Percentiles rank a stretch among this genome's conserved stretches.
phyloP scores from a whole-genome alignment of 2,113 vertebrate species.

The Canis aureus region DNA sequence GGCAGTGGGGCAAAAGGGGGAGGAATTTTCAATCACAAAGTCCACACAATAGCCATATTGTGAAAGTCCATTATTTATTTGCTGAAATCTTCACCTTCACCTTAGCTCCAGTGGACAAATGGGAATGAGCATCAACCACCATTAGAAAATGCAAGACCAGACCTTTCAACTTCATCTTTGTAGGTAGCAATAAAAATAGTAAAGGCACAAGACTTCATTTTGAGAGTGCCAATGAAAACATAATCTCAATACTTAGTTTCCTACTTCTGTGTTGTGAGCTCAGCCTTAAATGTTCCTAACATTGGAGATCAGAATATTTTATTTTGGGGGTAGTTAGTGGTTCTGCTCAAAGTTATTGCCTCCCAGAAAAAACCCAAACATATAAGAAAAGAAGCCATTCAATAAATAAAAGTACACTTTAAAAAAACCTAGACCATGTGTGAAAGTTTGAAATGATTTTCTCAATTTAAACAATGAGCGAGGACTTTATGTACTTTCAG shows the following conservation, averaged over 20 bases:
- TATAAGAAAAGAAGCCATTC: neutral
- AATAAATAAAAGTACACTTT: neutral
- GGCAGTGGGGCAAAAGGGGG: neutral
- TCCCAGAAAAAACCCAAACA: neutral
- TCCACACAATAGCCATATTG: neutral
- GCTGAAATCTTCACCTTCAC: neutral
- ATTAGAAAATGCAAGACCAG: neutral
- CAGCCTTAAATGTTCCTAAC: accelerated
- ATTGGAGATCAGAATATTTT: neutral
- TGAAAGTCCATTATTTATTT: neutral
- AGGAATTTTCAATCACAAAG: neutral
- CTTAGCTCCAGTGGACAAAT: neutral
- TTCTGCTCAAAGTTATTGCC: constrained; percentile 33
- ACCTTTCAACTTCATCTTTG: neutral
- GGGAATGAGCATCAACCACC: neutral
- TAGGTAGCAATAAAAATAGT: neutral
- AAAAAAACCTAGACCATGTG: neutral
- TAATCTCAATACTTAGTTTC: neutral
- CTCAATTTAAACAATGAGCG: constrained; percentile 55
- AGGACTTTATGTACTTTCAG: constrained; percentile 52
- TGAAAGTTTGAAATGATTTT: constrained; percentile 57
- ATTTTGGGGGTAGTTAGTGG: neutral
- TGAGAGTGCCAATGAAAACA: neutral
- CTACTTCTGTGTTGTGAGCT: neutral
- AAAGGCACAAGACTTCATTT: constrained; percentile 17